Evolutionary conservation across 2,888 invertebrate species (phyloP), one percentile per base, ranked within the genome.

Genomic region (Diadromus collaris): DNA sequence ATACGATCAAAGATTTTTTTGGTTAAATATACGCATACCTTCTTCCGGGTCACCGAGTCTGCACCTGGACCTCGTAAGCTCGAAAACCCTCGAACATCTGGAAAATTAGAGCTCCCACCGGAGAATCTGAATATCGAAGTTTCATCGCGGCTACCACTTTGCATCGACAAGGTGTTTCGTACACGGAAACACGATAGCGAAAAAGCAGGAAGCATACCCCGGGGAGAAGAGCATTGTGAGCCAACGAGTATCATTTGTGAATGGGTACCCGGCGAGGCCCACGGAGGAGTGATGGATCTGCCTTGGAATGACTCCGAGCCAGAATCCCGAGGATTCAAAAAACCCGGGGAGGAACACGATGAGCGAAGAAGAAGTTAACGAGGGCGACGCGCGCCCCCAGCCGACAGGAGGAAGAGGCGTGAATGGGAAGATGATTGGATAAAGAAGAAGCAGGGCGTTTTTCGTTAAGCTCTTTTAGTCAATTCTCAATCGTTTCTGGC

Each of bases 361-460:
- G 29, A 76, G 56, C 68, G 51, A 72, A 29, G 67, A 73, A 77
- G 76, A 71, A 75, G 79, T 46, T n/a, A 76, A 51, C 34, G 67
- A 67, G 77, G 46, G 44, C 29, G 75, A 78, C 60, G 70, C 80
- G 72, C 38, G 76, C 77, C 65, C 56, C 60, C 77, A 69, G 51
- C 24, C 44, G 24, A 58, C 48, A 51, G 54, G 46, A 75, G 75
- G 69, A 76, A 60, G 82, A 84, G 88, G 88, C 89, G 88, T 89
- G 89, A 89, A 89, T 89, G 85, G 87, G 72, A 77, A 80, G 87
- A 89, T 89, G 87, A 89, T 89, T 89, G 87, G 86, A 89, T 89
- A 89, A 89, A 89, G 88, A 88, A 86, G 84, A 77, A 79, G 82
- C 82, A 77, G 81, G 83, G 84, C 79, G 73, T 79, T 76, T 64